Conservation (phyloP, 1,140 invertebrate species). For the Coelopa frigida region DNA sequence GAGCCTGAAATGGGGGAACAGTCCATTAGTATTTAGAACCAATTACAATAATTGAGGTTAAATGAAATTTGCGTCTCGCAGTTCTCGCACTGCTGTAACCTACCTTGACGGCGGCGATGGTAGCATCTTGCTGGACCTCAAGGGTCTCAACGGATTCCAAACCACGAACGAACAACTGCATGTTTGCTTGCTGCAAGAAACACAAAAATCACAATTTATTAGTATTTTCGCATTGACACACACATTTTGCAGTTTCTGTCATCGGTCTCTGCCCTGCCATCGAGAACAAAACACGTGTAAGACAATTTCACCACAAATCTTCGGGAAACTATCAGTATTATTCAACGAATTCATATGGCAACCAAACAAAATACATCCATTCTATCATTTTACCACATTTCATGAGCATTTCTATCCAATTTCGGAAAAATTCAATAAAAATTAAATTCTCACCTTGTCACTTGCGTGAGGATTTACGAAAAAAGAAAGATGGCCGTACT, state of each 20-base stretch:
- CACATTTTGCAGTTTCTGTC: background rate
- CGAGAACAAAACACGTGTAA: slow-evolving; percentile 15
- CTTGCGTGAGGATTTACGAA: slow-evolving; percentile 40
- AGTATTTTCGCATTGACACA: slow-evolving; percentile 5
- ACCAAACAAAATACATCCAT: no score
- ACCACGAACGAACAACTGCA: slow-evolving; percentile 44
- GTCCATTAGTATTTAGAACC: background rate
- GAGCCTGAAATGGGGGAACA: slow-evolving; percentile 18
- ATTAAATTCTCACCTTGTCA: slow-evolving; percentile 34
- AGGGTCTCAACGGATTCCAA: slow-evolving; percentile 37
- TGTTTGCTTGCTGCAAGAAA: slow-evolving; percentile 29
- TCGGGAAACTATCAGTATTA: no score
- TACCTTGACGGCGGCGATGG: slow-evolving; percentile 40
- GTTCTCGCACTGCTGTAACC: slow-evolving; percentile 13
- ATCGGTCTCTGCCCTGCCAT: slow-evolving; percentile 20
- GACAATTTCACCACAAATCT: no score
- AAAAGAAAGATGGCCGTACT: slow-evolving; percentile 37
- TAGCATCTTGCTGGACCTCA: slow-evolving; percentile 40
- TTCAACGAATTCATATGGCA: no score
- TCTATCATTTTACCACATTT: slow-evolving; percentile 12
- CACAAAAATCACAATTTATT: slow-evolving; percentile 15
- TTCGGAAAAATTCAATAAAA: slow-evolving; percentile 15
- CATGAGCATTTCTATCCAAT: slow-evolving; percentile 10
- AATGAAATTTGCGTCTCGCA: slow-evolving; percentile 13
- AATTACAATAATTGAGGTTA: slow-evolving; percentile 1